These are phyloP conservation scores for Cyrtonyx montezumae DNA, from an alignment of 2,113 vertebrate species.

Conservation along the genomic window DNA sequence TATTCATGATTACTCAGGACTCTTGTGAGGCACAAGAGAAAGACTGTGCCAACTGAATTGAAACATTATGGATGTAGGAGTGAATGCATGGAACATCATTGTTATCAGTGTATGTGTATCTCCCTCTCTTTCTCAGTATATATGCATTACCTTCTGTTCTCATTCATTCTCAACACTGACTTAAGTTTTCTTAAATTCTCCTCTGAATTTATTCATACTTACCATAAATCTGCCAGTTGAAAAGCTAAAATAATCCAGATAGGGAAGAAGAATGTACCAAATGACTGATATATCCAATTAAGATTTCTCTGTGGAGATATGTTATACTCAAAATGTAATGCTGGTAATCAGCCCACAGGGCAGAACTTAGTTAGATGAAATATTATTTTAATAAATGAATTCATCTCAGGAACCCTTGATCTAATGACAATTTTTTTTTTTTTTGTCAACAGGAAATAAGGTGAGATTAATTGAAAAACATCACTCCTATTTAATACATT, in stretches of 20 bases:
- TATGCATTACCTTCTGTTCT: neutral
- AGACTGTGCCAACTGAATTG: neutral
- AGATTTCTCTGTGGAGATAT: conserved; percentile 17
- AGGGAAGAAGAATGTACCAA: conserved; percentile 19
- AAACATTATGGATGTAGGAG: neutral
- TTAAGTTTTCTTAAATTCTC: conserved; percentile 14
- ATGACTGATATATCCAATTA: conserved; percentile 62
- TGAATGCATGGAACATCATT: neutral
- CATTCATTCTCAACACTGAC: neutral
- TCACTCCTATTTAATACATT: neutral
- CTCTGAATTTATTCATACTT: conserved; percentile 19
- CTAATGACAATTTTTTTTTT: neutral
- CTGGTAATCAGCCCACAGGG: conserved; percentile 21
- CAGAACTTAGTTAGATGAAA: conserved; percentile 33
- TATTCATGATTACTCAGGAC: neutral
- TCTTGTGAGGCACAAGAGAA: neutral
- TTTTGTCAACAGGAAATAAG: neutral
- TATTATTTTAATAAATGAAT: conserved; percentile 62
- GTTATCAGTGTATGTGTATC: neutral
- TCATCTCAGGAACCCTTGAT: neutral
- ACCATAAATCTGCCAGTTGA: neutral
- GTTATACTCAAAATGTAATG: conserved; percentile 26
- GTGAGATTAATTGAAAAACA: neutral
- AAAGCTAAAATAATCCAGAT: conserved; percentile 7
- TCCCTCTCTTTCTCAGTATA: neutral